These are phyloP conservation scores for Malurus splendens DNA, from an alignment of 2,797 vertebrate genomes.

Conservation along the genomic window DNA sequence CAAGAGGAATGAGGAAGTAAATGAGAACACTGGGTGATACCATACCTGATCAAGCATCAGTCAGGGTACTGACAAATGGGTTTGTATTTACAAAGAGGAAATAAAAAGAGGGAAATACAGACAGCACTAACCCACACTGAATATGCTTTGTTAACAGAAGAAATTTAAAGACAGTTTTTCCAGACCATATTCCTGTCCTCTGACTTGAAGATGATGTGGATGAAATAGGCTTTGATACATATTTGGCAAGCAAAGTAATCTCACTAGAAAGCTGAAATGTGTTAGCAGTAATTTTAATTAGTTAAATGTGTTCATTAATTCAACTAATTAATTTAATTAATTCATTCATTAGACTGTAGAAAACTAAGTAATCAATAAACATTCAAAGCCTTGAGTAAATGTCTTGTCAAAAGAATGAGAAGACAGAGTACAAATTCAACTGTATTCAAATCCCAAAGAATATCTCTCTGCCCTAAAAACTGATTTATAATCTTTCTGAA, in stretches of 20 bases:
- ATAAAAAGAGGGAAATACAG: neutral
- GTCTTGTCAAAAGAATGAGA: neutral
- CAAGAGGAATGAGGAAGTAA: neutral
- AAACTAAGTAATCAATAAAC: conserved; percentile 3
- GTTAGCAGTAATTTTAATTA: neutral
- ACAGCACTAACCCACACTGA: accelerated
- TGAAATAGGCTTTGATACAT: neutral
- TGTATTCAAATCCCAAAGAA: neutral
- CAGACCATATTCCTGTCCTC: neutral
- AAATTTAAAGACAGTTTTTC: neutral
- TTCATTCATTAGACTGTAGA: neutral
- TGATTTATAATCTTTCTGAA: neutral
- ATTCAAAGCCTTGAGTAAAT: neutral
- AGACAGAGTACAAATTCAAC: neutral
- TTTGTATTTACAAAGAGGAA: conserved; percentile 8
- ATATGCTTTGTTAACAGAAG: neutral
- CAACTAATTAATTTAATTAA: conserved; percentile 14
- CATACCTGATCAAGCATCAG: neutral
- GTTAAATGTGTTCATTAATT: neutral
- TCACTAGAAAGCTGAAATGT: neutral
- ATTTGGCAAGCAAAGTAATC: conserved; percentile 1
- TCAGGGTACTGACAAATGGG: neutral
- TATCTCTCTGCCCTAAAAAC: neutral
- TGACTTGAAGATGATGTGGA: neutral
- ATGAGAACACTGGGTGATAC: neutral